Evolutionary conservation across 2,888 invertebrate genomes (phyloP).

Genomic region (Palloptera scutellata): DNA sequence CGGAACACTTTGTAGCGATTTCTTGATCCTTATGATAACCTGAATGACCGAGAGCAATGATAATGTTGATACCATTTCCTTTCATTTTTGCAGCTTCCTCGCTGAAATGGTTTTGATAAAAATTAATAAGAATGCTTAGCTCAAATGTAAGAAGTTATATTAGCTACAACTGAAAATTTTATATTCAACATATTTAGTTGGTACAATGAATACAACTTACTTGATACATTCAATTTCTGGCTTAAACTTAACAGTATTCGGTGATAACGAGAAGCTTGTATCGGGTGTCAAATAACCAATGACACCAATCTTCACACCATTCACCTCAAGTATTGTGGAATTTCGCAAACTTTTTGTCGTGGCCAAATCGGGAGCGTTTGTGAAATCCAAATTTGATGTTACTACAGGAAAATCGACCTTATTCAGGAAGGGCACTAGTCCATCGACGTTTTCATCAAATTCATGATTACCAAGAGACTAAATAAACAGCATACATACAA

Average conservation of each 20-base stretch:
- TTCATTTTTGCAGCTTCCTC: constrained; percentile 73
- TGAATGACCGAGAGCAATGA: constrained; percentile 90
- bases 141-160: too few relatives aligned
- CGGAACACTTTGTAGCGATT: constrained; percentile 79
- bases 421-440: constrained; percentile 78
- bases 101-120: constrained; percentile 42
- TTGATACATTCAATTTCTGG: constrained; percentile 77
- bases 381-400: constrained; percentile 78
- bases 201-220: constrained; percentile 44
- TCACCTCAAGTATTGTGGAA: constrained; percentile 72
- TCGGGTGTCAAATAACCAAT: constrained; percentile 89
- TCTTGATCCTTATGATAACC: constrained; percentile 79
- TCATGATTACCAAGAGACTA: constrained; percentile 94
- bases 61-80: constrained; percentile 74
- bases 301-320: constrained; percentile 77
- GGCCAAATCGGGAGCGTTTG: constrained; percentile 70
- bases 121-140: too few relatives aligned
- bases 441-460: constrained; percentile 82
- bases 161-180: too few relatives aligned
- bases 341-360: constrained; percentile 66
- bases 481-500: constrained; percentile 17
- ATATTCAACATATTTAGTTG: too few relatives aligned
- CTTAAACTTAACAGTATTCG: constrained; percentile 69
- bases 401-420: constrained; percentile 77
- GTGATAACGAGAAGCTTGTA: constrained; percentile 70